These are phyloP conservation scores for Syngnathus rostellatus DNA, from an alignment of 2,797 vertebrate genomes.

Conservation along the genomic window DNA sequence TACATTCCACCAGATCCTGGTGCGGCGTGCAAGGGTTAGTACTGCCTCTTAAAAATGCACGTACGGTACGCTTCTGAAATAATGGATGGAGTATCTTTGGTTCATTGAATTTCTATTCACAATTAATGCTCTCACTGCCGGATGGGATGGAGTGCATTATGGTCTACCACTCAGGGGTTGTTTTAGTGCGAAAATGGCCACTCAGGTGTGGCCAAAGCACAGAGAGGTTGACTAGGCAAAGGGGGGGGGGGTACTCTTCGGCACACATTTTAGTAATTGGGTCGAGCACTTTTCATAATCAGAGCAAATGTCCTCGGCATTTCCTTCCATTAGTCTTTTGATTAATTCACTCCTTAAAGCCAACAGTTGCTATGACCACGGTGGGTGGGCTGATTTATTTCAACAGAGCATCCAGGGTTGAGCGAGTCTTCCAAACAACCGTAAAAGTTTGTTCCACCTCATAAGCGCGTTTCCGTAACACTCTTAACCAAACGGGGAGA, in stretches of 20 bases:
- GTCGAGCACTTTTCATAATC: conserved; percentile 5
- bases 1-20: too few relatives aligned
- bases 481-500: not conserved
- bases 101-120: not conserved
- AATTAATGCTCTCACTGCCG: not conserved
- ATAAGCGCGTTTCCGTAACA: not conserved
- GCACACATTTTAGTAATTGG: not conserved
- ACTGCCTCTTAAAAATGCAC: not conserved
- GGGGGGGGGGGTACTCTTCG: not conserved
- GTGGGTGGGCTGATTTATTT: not conserved
- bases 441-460: not conserved
- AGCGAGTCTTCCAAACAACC: not conserved
- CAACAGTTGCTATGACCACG: not conserved
- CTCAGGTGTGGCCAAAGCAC: conserved; percentile 1
- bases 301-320: not conserved
- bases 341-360: not conserved
- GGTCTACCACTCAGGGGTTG: not conserved
- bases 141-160: not conserved
- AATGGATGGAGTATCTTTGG: not conserved
- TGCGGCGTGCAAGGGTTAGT: not conserved
- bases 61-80: not conserved
- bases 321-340: conserved; percentile 4
- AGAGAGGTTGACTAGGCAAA: not conserved
- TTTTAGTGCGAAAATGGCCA: not conserved
- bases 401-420: not conserved